Base-by-base conservation (phyloP, 2,797 vertebrate species). In the Xiphophorus birchmanni region DNA sequence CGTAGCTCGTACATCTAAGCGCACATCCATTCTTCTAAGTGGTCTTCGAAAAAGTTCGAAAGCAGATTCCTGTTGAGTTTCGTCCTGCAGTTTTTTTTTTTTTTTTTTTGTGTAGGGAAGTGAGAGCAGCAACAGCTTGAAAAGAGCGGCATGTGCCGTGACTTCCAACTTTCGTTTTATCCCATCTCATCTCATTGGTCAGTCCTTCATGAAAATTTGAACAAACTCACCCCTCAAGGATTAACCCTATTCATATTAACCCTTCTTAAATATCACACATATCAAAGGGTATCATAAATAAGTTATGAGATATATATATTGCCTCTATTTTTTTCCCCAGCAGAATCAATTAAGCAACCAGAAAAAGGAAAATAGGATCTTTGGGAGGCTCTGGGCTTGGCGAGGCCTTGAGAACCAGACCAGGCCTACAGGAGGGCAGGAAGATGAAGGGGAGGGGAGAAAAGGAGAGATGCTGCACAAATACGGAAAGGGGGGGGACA, bases 241-340 rank as follows among this genome's bases (percentile, higher is more conserved):
- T 95, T 93, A 95, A 93, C 92, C 92, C 92, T 94, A 93, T 95
- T 95, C 94, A 95, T 94, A 96, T 96, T 95, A 96, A 96, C 95
- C 94, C 94, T 94, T 95, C 94, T 95, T 96, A 96, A 95, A 96
- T 95, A 96, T 94, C 92, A 89, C 90, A 89, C 90, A 94, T 95
- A 96, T 96, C 95, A 96, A 96, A 96, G 95, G 90, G 79, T 82
- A 82, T 76, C 80, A 87, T 96, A 92, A 96, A 96, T 96, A 96
- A 96, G 85, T 95, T 37, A 96, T 96, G 92, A 95, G 91, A 82
- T 93, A 90, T 95, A 93, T 90, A 73, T 81, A 76, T 78, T 81
- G 72, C 73, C 87, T 79, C 65, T 90, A 5, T 85, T 86, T 89
- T 88, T 88, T 83, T 88, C 94, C 95, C 94, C 94, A 93, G 91